These are phyloP conservation scores for Spheniscus humboldti DNA, from an alignment of 2,797 vertebrate genomes.

Conservation along the genomic window DNA sequence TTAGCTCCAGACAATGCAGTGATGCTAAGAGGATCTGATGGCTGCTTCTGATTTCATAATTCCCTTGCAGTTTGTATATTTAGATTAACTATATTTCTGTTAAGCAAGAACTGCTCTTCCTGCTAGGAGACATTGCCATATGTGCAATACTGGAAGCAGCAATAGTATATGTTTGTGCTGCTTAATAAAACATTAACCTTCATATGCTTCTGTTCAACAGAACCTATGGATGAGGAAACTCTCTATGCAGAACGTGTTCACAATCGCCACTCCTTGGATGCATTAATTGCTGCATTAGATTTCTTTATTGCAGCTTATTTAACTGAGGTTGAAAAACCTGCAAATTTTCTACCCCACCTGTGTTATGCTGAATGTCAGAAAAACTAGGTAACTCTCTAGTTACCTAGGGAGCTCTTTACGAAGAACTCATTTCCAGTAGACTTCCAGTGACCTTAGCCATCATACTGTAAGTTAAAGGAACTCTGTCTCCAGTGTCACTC, in stretches of 20 bases:
- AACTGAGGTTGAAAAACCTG: neutral
- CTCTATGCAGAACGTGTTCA: neutral
- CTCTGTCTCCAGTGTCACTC: neutral
- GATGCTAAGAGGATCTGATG: conserved; percentile 1
- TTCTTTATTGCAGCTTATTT: neutral
- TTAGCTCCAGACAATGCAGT: conserved; percentile 4
- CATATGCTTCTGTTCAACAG: accelerated
- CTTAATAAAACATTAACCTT: neutral
- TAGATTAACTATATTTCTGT: neutral
- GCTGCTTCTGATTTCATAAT: conserved; percentile 12
- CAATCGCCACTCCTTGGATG: neutral
- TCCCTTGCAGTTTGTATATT: neutral
- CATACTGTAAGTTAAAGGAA: too few relatives aligned
- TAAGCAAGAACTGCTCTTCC: neutral
- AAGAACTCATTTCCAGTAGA: neutral
- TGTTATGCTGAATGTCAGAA: neutral
- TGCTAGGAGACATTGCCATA: neutral
- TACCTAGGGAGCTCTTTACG: neutral
- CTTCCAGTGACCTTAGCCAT: neutral
- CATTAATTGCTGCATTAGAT: neutral
- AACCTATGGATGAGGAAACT: neutral
- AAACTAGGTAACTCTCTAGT: neutral
- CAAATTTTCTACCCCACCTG: neutral
- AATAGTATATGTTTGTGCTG: neutral
- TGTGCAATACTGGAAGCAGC: neutral